Conservation (phyloP, 2,113 vertebrate genomes). For the Marmota monax region DNA sequence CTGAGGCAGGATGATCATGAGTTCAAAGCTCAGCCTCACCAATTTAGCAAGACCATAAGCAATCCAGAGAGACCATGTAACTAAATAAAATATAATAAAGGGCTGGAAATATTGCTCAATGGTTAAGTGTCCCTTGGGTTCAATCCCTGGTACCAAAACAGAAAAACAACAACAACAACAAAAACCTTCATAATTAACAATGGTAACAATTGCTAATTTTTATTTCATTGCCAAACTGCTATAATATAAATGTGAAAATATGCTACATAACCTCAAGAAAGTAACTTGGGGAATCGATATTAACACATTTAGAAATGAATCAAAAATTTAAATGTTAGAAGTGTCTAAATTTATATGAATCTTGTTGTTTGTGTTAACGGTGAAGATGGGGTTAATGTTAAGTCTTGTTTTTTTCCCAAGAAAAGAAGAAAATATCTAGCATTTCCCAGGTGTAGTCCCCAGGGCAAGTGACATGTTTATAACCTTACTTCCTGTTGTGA, state of each 20-base stretch:
- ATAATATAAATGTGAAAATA: neutral
- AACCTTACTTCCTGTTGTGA: slow-evolving; percentile 54
- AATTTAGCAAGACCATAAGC: no score
- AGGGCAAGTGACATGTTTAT: slow-evolving; percentile 25
- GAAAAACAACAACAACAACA: no score
- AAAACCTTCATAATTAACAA: neutral
- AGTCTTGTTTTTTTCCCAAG: neutral
- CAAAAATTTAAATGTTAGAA: neutral
- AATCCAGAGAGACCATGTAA: no score
- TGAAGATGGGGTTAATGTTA: neutral
- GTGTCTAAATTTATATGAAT: neutral
- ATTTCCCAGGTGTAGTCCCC: slow-evolving; percentile 3
- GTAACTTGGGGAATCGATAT: neutral
- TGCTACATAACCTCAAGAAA: neutral
- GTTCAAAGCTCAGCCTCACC: no score
- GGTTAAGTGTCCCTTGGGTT: no score
- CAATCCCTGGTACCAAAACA: no score
- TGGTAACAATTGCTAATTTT: neutral
- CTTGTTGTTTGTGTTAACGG: neutral
- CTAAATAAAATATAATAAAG: no score
- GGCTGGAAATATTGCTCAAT: no score
- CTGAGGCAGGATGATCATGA: no score
- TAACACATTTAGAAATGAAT: neutral
- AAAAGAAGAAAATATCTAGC: neutral
- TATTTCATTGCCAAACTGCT: neutral